Conservation (phyloP, 2,797 vertebrate species). For the Etheostoma perlongum region DNA sequence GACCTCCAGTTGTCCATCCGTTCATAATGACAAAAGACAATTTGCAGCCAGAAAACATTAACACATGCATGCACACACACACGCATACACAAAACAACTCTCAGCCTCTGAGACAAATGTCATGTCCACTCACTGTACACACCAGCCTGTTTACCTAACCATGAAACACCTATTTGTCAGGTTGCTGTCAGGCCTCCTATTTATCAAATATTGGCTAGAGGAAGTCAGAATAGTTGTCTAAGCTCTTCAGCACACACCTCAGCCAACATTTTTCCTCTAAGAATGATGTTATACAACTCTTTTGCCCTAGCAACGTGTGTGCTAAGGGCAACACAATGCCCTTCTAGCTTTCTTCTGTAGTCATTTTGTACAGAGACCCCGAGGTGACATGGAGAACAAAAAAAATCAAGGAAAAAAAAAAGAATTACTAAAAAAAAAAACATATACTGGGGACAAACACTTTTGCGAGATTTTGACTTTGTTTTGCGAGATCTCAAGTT, state of each 20-base stretch:
- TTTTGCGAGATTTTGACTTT: too few species aligned
- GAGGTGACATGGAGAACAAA: too few species aligned
- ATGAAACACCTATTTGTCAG: conserved; percentile 50
- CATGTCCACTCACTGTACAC: conserved; percentile 43
- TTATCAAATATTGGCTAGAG: conserved; percentile 5
- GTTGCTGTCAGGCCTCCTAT: conserved; percentile 23
- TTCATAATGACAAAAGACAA: conserved; percentile 28
- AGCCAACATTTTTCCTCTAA: background rate
- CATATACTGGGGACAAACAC: too few species aligned
- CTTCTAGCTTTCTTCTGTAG: background rate
- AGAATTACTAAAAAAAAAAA: too few species aligned
- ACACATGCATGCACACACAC: background rate
- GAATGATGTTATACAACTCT: background rate
- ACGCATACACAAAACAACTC: background rate
- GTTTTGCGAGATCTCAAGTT: too few species aligned
- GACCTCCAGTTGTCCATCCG: conserved; percentile 9
- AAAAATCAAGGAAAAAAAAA: too few species aligned
- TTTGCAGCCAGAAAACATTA: background rate
- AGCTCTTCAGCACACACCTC: background rate
- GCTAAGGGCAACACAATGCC: background rate
- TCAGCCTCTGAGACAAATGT: conserved; percentile 47
- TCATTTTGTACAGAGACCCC: background rate
- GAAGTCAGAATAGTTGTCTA: background rate
- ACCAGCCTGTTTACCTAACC: conserved; percentile 39
- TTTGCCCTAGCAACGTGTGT: background rate